Evolutionary conservation across 2,797 vertebrate genomes (phyloP).

Genomic region (Telmatherina bonti): DNA sequence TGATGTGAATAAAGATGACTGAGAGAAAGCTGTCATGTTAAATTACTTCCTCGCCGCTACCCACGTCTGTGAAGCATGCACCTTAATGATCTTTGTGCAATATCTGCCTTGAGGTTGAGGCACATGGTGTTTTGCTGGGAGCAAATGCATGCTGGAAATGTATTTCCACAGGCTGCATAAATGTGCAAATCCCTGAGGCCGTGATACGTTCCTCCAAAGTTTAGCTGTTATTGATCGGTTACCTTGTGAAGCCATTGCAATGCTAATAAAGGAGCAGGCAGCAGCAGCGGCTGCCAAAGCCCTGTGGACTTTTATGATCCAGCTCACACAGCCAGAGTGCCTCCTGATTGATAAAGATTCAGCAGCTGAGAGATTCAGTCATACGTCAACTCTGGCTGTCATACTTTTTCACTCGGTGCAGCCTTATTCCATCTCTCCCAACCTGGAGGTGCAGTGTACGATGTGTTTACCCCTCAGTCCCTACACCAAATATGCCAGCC

Average conservation of each 20-base stretch:
- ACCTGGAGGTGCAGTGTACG: slow-evolving; percentile 2
- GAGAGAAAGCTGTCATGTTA: slow-evolving; percentile 2
- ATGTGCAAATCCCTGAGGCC: neutral
- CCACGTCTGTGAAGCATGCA: neutral
- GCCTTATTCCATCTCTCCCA: slow-evolving; percentile 8
- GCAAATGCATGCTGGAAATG: neutral
- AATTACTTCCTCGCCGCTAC: neutral
- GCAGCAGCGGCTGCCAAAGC: slow-evolving; percentile 23
- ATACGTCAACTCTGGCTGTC: slow-evolving; percentile 50
- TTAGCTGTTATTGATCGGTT: slow-evolving; percentile 29
- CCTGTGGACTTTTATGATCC: slow-evolving; percentile 48
- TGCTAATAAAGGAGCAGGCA: slow-evolving; percentile 36
- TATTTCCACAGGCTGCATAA: neutral
- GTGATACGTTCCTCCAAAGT: slow-evolving; percentile 21
- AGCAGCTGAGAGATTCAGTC: slow-evolving; percentile 40
- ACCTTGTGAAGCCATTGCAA: slow-evolving; percentile 24
- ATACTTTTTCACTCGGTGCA: slow-evolving; percentile 28
- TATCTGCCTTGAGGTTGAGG: neutral
- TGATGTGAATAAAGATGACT: slow-evolving; percentile 4
- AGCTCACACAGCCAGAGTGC: slow-evolving; percentile 12
- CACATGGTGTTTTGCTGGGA: neutral
- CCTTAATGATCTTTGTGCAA: slow-evolving; percentile 5
- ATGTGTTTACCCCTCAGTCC: neutral
- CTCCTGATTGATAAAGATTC: slow-evolving; percentile 52
- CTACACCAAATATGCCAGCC: slow-evolving; percentile 17